Percentiles rank a stretch among this genome's conserved stretches.
These are phyloP conservation scores for Ylistrum balloti DNA, from an alignment of 1,140 invertebrate genomes.

Conservation along the genomic window DNA sequence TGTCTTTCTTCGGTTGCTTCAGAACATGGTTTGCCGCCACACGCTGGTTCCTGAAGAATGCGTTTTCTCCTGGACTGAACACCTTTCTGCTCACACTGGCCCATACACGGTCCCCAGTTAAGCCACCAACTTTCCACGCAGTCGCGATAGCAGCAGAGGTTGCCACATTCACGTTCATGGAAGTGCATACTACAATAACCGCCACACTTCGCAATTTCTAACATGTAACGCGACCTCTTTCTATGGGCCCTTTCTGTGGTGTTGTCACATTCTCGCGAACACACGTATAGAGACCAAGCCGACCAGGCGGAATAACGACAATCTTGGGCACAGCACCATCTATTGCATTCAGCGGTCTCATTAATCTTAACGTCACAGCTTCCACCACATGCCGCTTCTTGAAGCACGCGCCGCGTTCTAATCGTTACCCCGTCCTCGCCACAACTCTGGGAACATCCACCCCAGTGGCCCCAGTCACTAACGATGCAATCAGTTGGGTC, in stretches of 20 bases:
- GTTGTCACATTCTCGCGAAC: slow-evolving; percentile 49
- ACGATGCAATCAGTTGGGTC: slow-evolving; percentile 61
- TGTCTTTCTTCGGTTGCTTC: slow-evolving; percentile 47
- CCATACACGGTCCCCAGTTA: slow-evolving; percentile 63
- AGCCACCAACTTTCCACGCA: slow-evolving; percentile 66
- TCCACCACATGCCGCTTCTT: slow-evolving; percentile 55
- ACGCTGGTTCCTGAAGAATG: slow-evolving; percentile 58
- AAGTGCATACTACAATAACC: slow-evolving; percentile 60
- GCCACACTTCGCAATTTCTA: slow-evolving; percentile 53
- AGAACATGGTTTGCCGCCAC: slow-evolving; percentile 63
- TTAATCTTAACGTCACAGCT: slow-evolving; percentile 53
- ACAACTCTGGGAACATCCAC: slow-evolving; percentile 59
- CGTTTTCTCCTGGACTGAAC: slow-evolving; percentile 51
- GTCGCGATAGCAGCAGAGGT: slow-evolving; percentile 65
- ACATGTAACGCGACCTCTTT: slow-evolving; percentile 48
- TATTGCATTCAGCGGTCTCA: slow-evolving; percentile 60
- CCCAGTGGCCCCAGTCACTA: slow-evolving; percentile 64
- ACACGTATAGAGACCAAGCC: slow-evolving; percentile 46
- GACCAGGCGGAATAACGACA: slow-evolving; percentile 58
- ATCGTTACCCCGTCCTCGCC: slow-evolving; percentile 55
- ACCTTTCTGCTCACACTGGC: slow-evolving; percentile 67
- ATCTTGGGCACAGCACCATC: slow-evolving; percentile 63
- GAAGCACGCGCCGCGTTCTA: slow-evolving; percentile 57
- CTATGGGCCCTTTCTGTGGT: slow-evolving; percentile 54
- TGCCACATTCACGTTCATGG: slow-evolving; percentile 55